Base-by-base conservation (phyloP, 1,140 invertebrate species). In the Bombus haemorrhoidalis region DNA sequence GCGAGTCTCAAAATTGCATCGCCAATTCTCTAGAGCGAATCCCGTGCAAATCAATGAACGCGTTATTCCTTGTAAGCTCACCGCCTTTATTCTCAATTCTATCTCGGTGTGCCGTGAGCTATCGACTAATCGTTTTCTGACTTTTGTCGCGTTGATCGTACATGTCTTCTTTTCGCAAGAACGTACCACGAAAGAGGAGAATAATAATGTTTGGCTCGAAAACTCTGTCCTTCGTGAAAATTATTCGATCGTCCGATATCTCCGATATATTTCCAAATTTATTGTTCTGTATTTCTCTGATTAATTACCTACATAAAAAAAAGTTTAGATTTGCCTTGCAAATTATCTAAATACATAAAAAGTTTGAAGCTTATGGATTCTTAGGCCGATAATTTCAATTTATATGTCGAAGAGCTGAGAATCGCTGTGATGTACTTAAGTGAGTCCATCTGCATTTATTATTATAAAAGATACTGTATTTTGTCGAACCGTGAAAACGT, bases 1-100 rank as follows among this genome's bases (percentile, higher is more conserved):
- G 69, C 74, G 79, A 47, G 59, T 77, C 34, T 76, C 81, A 72
- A 87, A 83, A 73, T 75, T 69, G 75, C 77, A 77, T 71, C 59
- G 18, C 28, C 47, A 32, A 82, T 37, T 66, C 43, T 47, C 34
- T 5, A 28, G 18, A 53, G 6, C 25, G 15, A 41, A 72, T 47
- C 72, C n/a, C 34, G 1, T 9, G 13, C 43, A 0, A 4, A 43
- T 32, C n/a, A 10, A 10, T 28, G 18, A 74, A 77, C 57, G 34
- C 37, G 47, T 59, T 53, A 13, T 15, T 25, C 28, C 3, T 15
- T 10, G 15, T n/a, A 75, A 64, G 13, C 25, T 28, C 25, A 32
- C 28, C 15, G 37, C 12, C 28, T 57, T 66, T 25, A 39, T 28
- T 83, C 37, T 39, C 59, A 15, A 47, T 72, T 72, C 57, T 41